Percentiles rank a stretch among this genome's conserved stretches.
Evolutionary conservation across 1,140 invertebrate species (phyloP).

Genomic region (Spodoptera litura): DNA sequence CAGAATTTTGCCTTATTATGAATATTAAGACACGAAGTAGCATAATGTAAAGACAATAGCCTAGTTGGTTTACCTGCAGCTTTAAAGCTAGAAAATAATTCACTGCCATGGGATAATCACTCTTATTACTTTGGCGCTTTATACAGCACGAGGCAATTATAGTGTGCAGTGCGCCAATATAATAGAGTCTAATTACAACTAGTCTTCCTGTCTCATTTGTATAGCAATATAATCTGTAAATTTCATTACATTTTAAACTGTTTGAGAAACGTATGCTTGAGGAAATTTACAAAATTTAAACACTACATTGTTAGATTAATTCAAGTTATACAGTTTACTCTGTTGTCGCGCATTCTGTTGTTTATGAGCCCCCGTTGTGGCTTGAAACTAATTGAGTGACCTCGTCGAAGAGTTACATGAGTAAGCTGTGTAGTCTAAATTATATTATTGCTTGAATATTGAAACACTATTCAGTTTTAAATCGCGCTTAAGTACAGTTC

Average conservation of each 20-base stretch:
- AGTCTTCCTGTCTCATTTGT: conserved; percentile 26
- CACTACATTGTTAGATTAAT: no score
- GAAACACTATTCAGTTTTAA: no score
- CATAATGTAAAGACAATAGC: conserved; percentile 33
- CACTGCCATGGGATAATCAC: background rate
- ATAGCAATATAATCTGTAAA: conserved; percentile 12
- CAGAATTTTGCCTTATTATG: conserved; percentile 40
- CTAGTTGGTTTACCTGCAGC: background rate
- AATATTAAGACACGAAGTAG: conserved; percentile 32
- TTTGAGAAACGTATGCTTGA: no score
- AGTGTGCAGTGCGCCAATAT: background rate
- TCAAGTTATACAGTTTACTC: no score
- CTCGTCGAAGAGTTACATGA: no score
- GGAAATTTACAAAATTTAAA: no score
- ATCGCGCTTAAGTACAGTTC: no score
- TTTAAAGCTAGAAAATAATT: background rate
- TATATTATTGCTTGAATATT: no score
- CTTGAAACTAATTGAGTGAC: no score
- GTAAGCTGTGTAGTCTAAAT: no score
- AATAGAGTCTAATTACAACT: conserved; percentile 14
- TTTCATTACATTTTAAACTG: background rate
- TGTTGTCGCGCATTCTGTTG: no score
- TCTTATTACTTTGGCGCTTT: background rate
- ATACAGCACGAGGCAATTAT: background rate
- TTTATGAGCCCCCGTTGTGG: no score